Evolutionary conservation across 2,888 invertebrate genomes (phyloP), one percentile per base, ranked within the genome.

Genomic region (Crepidodera aurea): DNA sequence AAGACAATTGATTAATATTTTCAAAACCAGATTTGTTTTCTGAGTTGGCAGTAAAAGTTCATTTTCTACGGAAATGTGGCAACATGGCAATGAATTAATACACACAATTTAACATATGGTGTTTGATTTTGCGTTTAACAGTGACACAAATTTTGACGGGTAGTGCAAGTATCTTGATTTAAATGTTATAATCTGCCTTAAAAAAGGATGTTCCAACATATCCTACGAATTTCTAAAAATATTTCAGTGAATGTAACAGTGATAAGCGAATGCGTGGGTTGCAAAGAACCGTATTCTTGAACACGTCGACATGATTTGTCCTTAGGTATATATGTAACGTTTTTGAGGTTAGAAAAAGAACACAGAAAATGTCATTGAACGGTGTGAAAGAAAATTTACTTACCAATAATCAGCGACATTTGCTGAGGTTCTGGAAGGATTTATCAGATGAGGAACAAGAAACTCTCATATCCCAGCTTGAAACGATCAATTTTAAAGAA

Each of bases 401-500:
- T 15, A 65, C 68, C 13, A 58, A 51, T 39, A 63, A 70, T 39
- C 77, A 77, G 54, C 46, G 66, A 8, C 77, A 77, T 48, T 46
- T 77, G 12, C 60, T 77, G 18, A 66, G 67, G 13, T 75, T 70
- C 57, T 75, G 71, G 70, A 63, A 69, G 5, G 69, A 74, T 3
- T 62, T 77, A 18, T 62, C 54, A 27, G 51, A 62, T 8, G 67
- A 70, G 12, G 71, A 74, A 44, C 71, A 69, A 60, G 51, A 69
- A 12, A 55, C 60, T 1, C 70, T 75, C 40, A 25, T 74, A 8
- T 50, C 66, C 12, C 73, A 75, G 53, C 54, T 77, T 8, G 63
- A 67, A 19, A 55, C 59, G 18, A 75, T 79, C n/a, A 69, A 80
- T 54, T 75, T 77, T 46, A 71, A 76, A 55, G 73, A 74, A 62